These are phyloP conservation scores for Oryzias melastigma DNA, from an alignment of 2,113 vertebrate genomes.

Conservation along the genomic window DNA sequence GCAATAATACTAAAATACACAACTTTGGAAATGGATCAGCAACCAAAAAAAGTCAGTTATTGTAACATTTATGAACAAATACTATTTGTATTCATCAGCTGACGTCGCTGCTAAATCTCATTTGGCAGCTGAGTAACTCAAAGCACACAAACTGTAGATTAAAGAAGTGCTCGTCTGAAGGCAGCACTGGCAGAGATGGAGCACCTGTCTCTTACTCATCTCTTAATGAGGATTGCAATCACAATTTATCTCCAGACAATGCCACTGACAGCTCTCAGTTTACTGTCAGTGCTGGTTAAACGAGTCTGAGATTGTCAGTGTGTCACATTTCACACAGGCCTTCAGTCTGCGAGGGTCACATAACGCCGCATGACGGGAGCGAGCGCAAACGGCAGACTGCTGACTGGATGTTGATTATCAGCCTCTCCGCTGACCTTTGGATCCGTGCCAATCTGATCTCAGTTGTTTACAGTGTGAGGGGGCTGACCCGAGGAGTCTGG, in stretches of 20 bases:
- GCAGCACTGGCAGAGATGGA: constrained; percentile 10
- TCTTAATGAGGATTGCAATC: constrained; percentile 29
- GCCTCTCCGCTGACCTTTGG: constrained; percentile 57
- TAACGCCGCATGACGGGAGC: not conserved
- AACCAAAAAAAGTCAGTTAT: too few relatives aligned
- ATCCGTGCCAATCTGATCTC: constrained; percentile 41
- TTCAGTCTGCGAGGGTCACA: not conserved
- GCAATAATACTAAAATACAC: too few relatives aligned
- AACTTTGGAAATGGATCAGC: too few relatives aligned
- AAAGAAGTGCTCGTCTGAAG: constrained; percentile 4
- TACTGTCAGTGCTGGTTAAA: constrained; percentile 35
- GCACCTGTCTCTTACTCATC: constrained; percentile 14
- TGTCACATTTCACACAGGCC: constrained; percentile 38
- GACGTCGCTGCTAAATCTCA: not conserved
- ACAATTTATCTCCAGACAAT: constrained; percentile 3
- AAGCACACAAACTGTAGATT: constrained; percentile 4
- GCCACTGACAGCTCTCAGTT: constrained; percentile 43
- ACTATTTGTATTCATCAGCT: not conserved
- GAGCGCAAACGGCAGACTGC: not conserved
- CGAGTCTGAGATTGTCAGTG: constrained; percentile 18
- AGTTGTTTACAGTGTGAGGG: constrained; percentile 46
- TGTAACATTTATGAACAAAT: too few relatives aligned
- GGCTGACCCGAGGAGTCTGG: constrained; percentile 50
- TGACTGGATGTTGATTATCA: constrained; percentile 43
- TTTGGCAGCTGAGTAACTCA: constrained; percentile 14